Evolutionary conservation across 2,113 vertebrate species (phyloP).

Genomic region (Rhagologus leucostigma): DNA sequence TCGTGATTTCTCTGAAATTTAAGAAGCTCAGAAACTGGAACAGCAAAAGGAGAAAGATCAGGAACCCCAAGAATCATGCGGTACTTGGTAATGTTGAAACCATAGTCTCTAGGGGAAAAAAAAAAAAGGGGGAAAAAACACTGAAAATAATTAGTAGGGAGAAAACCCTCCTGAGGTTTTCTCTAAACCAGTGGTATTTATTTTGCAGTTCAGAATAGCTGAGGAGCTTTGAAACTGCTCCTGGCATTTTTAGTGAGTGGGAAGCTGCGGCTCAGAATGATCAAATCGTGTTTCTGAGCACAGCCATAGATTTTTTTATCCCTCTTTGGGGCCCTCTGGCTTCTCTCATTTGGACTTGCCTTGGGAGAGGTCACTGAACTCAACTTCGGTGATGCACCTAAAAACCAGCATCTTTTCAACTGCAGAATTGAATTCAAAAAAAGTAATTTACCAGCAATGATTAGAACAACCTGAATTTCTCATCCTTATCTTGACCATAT

Average conservation of each 20-base stretch:
- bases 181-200: not conserved
- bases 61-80: not conserved
- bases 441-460: not conserved
- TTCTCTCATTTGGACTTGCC: not conserved
- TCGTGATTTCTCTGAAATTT: accelerated
- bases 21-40: not conserved
- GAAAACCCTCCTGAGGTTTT: not conserved
- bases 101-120: not conserved
- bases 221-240: not conserved
- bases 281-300: not conserved
- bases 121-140: not conserved
- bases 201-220: not conserved
- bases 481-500: not conserved
- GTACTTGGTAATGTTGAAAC: accelerated
- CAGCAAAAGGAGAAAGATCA: not conserved
- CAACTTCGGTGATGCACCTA: not conserved
- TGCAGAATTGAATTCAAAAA: not conserved
- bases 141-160: not conserved
- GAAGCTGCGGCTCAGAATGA: not conserved
- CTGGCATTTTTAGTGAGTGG: not conserved
- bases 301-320: not conserved
- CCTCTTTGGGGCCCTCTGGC: not conserved
- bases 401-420: not conserved
- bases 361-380: not conserved
- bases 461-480: not conserved